A percentile compares a stretch with the other conserved stretches of the same genome.
Evolutionary conservation across 1,140 invertebrate genomes (phyloP).

Genomic region (Daktulosphaira vitifoliae): DNA sequence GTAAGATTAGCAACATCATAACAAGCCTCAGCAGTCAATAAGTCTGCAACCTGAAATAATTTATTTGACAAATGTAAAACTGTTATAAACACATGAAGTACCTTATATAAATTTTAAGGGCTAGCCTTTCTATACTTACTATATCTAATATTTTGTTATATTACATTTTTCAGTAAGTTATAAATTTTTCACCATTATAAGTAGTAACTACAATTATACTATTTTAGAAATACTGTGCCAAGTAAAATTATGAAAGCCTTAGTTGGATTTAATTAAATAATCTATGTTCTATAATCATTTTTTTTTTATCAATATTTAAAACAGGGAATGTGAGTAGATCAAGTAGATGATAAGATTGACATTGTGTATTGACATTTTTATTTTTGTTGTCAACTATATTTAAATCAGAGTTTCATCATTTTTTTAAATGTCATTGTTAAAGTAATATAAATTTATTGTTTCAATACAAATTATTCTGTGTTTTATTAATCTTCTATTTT

Average conservation of each 20-base stretch:
- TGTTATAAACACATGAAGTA: not conserved
- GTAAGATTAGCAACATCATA: constrained; percentile 30
- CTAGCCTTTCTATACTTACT: too few relatives aligned
- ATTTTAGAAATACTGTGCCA: constrained; percentile 14
- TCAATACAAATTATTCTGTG: too few relatives aligned
- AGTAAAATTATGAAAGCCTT: not conserved
- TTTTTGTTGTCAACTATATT: constrained; percentile 7
- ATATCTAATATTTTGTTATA: not conserved
- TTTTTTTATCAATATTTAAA: too few relatives aligned
- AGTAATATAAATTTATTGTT: too few relatives aligned
- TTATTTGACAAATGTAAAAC: not conserved
- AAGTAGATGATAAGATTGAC: not conserved
- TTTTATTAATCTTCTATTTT: too few relatives aligned
- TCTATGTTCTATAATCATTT: too few relatives aligned
- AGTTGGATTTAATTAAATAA: too few relatives aligned
- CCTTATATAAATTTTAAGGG: not conserved
- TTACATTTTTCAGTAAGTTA: not conserved
- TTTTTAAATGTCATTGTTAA: constrained; percentile 12
- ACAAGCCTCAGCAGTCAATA: constrained; percentile 33
- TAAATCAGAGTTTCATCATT: constrained; percentile 15
- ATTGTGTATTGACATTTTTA: not conserved
- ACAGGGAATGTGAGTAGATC: not conserved
- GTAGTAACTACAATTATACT: too few relatives aligned
- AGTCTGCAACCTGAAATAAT: constrained; percentile 23
- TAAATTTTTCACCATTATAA: too few relatives aligned